These are phyloP conservation scores for Orgyia antiqua DNA, from an alignment of 2,888 invertebrate species.

Conservation along the genomic window DNA sequence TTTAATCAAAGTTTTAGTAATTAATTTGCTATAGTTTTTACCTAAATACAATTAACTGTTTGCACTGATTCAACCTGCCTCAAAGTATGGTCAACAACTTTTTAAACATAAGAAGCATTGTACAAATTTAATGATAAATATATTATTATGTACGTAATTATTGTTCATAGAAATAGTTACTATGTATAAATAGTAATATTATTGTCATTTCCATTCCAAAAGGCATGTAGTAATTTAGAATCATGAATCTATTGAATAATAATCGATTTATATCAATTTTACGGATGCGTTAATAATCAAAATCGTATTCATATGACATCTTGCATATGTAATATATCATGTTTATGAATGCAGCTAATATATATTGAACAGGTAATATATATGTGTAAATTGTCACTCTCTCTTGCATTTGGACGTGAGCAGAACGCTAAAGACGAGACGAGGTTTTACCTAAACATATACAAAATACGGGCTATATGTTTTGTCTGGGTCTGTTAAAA, in stretches of 20 bases:
- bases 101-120: too few species aligned
- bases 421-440: conserved; percentile 3
- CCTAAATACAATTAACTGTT: too few species aligned
- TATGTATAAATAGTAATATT: too few species aligned
- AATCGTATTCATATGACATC: conserved; percentile 2
- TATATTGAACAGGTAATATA: conserved; percentile 6
- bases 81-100: too few species aligned
- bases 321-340: conserved; percentile 6
- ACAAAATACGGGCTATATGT: neutral
- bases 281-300: neutral
- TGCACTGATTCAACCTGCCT: too few species aligned
- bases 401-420: conserved; percentile 8
- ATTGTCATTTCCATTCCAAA: too few species aligned
- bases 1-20: too few species aligned
- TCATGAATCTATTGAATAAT: neutral
- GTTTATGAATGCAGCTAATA: conserved; percentile 3
- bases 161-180: too few species aligned
- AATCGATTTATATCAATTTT: conserved; percentile 1
- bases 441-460: neutral
- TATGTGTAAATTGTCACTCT: conserved; percentile 8
- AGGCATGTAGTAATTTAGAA: too few species aligned
- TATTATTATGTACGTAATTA: too few species aligned
- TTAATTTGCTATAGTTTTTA: too few species aligned
- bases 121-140: too few species aligned
- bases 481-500: neutral